phyloP scores from a whole-genome alignment of 1,140 invertebrate species.

The Luehdorfia chinensis region DNA sequence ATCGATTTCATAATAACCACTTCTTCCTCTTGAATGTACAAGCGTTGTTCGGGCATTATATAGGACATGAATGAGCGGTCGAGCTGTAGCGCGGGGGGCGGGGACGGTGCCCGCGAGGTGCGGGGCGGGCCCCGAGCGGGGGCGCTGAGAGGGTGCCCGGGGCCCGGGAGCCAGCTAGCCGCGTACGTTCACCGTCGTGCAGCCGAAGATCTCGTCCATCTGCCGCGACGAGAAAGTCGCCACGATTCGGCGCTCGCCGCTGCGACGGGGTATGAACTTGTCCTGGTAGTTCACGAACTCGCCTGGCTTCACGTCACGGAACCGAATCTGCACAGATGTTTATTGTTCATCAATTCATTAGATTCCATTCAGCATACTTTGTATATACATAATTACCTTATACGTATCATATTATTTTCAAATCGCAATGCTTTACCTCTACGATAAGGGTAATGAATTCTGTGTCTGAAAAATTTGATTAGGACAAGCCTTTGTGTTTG shows the following conservation, averaged over 20 bases:
- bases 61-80: conserved; percentile 51
- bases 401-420: too few species aligned
- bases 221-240: conserved; percentile 81
- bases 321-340: conserved; percentile 56
- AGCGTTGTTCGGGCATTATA: conserved; percentile 49
- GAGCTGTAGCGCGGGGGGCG: conserved; percentile 40
- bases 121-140: conserved; percentile 40
- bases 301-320: conserved; percentile 78
- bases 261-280: conserved; percentile 76
- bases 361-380: too few species aligned
- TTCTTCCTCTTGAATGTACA: conserved; percentile 61
- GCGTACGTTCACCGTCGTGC: conserved; percentile 69
- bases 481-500: too few species aligned
- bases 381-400: too few species aligned
- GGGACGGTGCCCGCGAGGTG: conserved; percentile 24
- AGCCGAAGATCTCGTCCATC: conserved; percentile 80
- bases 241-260: conserved; percentile 79
- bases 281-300: conserved; percentile 78
- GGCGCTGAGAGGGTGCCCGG: conserved; percentile 43
- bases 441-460: too few species aligned
- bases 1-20: conserved; percentile 53
- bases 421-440: too few species aligned
- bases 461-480: too few species aligned
- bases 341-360: too few species aligned
- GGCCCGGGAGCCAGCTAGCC: conserved; percentile 67